These are phyloP conservation scores for Patagioenas fasciata DNA, from an alignment of 2,113 vertebrate species.

Conservation along the genomic window DNA sequence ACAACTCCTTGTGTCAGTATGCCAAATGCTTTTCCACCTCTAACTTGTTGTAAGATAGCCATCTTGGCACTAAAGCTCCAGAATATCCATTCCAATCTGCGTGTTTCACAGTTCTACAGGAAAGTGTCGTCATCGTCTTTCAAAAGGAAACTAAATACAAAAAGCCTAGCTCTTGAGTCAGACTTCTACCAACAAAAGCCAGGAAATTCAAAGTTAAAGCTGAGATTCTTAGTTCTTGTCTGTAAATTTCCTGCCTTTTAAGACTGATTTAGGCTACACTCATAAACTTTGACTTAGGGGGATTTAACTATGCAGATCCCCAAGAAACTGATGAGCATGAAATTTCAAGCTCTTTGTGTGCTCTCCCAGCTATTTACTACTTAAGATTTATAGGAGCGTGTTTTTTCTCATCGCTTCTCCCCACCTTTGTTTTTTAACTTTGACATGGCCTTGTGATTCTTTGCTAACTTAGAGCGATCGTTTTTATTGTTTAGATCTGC, in stretches of 20 bases:
- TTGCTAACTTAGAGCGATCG: not conserved
- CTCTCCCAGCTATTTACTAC: not conserved
- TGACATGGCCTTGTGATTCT: not conserved
- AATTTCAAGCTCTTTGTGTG: not conserved
- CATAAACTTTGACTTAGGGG: not conserved
- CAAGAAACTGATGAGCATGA: slow-evolving; percentile 7
- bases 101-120: slow-evolving; percentile 43
- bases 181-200: slow-evolving; percentile 54
- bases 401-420: not conserved
- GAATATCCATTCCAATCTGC: slow-evolving; percentile 26
- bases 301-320: not conserved
- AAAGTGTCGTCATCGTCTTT: slow-evolving; percentile 16
- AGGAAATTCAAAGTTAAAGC: slow-evolving; percentile 56
- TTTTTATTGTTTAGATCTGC: not conserved
- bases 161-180: slow-evolving; percentile 30
- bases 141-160: slow-evolving; percentile 47
- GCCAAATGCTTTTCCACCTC: not conserved
- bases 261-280: slow-evolving; percentile 16
- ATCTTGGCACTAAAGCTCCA: not conserved
- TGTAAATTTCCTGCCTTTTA: slow-evolving; percentile 64
- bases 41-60: not conserved
- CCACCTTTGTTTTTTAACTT: not conserved
- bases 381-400: not conserved
- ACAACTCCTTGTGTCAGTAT: not conserved
- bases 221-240: slow-evolving; percentile 52